Percentiles rank a stretch among this genome's conserved stretches.
Evolutionary conservation across 1,140 invertebrate genomes (phyloP).

Genomic region (Drosophila parvula): DNA sequence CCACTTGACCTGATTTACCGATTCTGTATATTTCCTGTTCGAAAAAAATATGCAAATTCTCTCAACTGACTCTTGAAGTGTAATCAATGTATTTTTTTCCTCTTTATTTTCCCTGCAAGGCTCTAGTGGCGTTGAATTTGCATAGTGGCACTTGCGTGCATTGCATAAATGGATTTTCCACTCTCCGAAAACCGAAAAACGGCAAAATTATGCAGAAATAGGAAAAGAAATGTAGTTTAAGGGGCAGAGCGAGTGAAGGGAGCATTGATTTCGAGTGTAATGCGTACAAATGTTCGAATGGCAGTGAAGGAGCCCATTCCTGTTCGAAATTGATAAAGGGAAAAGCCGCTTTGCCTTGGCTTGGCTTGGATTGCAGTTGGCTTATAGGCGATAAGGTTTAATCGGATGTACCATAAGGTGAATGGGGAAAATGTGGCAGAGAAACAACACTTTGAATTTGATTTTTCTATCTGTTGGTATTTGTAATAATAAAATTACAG

Average conservation of each 20-base stretch:
- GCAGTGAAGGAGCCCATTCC: not conserved
- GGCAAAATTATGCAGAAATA: slow-evolving; percentile 43
- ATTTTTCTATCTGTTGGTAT: not conserved
- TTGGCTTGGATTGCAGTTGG: slow-evolving; percentile 5
- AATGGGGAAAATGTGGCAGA: not conserved
- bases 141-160: slow-evolving; percentile 53
- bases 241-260: not conserved
- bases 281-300: slow-evolving; percentile 21
- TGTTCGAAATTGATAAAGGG: slow-evolving; percentile 31
- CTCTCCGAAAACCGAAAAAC: slow-evolving; percentile 30
- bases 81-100: slow-evolving; percentile 32
- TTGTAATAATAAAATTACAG: not conserved
- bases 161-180: slow-evolving; percentile 45
- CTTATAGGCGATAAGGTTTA: slow-evolving; percentile 4
- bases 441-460: not conserved
- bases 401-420: not conserved
- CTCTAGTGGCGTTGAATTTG: slow-evolving; percentile 38
- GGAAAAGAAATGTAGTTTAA: slow-evolving; percentile 8
- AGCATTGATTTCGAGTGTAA: slow-evolving; percentile 33
- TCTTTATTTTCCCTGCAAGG: slow-evolving; percentile 2
- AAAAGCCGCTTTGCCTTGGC: slow-evolving; percentile 2
- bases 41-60: slow-evolving; percentile 46
- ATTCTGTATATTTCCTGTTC: slow-evolving; percentile 24
- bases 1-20: slow-evolving; percentile 32
- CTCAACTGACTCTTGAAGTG: slow-evolving; percentile 29